Evolutionary conservation across 1,140 invertebrate genomes (phyloP).

Genomic region (Gryon sp.): DNA sequence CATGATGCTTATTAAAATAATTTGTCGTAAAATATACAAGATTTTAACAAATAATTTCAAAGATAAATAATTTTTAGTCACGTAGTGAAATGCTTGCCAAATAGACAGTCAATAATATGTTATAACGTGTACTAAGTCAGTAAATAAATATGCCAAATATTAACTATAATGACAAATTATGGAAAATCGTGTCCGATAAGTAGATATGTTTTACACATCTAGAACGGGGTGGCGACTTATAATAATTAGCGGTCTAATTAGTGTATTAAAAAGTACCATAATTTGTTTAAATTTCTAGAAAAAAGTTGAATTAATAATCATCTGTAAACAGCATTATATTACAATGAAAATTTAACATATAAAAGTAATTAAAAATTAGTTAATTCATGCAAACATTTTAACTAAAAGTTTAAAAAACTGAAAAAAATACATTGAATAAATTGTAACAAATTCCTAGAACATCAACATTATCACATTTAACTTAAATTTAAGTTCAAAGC

Average conservation of each 20-base stretch:
- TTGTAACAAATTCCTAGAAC: too few relatives aligned
- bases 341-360: too few relatives aligned
- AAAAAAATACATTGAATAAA: too few relatives aligned
- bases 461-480: too few relatives aligned
- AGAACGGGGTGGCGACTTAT: slow-evolving; percentile 15
- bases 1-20: slow-evolving; percentile 41
- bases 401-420: too few relatives aligned
- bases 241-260: not conserved
- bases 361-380: too few relatives aligned
- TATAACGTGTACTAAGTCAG: slow-evolving; percentile 47
- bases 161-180: slow-evolving; percentile 42
- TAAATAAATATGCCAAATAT: slow-evolving; percentile 49
- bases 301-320: too few relatives aligned
- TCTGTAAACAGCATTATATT: too few relatives aligned
- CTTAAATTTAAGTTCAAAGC: too few relatives aligned
- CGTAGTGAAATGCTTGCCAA: slow-evolving; percentile 56
- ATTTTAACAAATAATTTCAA: slow-evolving; percentile 33
- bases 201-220: slow-evolving; percentile 26
- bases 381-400: too few relatives aligned
- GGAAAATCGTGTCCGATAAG: slow-evolving; percentile 23
- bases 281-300: too few relatives aligned
- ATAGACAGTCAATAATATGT: slow-evolving; percentile 60
- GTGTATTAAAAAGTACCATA: too few relatives aligned
- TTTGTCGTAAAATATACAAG: slow-evolving; percentile 29
- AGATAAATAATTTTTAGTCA: slow-evolving; percentile 52